A percentile compares a stretch with the other conserved stretches of the same genome.
Conservation (phyloP, 2,888 invertebrate genomes). For the Macrostomum cliftonense region DNA sequence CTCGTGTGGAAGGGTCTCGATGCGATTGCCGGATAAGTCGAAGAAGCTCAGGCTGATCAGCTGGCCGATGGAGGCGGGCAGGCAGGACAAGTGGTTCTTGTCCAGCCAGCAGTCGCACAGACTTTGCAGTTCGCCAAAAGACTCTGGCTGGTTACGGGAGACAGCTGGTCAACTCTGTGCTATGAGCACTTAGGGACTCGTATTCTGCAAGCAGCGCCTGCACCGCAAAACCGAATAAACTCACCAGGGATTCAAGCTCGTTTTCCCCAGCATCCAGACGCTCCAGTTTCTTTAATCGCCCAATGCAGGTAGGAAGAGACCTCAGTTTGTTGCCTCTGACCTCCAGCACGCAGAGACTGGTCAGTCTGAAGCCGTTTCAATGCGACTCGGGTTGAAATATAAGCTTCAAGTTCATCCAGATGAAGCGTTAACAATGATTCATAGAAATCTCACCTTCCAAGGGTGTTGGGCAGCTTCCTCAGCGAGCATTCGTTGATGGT, state of each 20-base stretch:
- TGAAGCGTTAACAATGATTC: too few relatives aligned
- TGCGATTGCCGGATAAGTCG: constrained; percentile 62
- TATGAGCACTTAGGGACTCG: too few relatives aligned
- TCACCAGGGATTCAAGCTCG: constrained; percentile 62
- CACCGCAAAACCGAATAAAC: constrained; percentile 16
- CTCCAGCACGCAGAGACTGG: constrained; percentile 64
- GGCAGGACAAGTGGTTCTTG: constrained; percentile 46
- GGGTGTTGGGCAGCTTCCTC: too few relatives aligned
- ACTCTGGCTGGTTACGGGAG: constrained; percentile 49
- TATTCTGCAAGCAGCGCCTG: too few relatives aligned
- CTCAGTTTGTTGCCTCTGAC: constrained; percentile 73
- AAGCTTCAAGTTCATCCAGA: too few relatives aligned
- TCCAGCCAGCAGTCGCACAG: constrained; percentile 61
- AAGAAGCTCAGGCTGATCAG: constrained; percentile 53
- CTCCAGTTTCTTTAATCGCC: constrained; percentile 56
- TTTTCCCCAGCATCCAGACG: constrained; percentile 81
- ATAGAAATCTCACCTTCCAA: constrained; percentile 1
- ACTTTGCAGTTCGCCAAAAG: constrained; percentile 49
- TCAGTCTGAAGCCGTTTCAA: constrained; percentile 51
- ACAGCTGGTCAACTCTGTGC: not conserved
- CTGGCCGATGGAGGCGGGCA: constrained; percentile 46
- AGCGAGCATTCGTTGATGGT: too few relatives aligned
- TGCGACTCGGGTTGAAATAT: too few relatives aligned
- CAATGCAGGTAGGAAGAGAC: constrained; percentile 70
- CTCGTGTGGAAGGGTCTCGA: constrained; percentile 58